phyloP scores from a whole-genome alignment of 2,113 vertebrate genomes.

The Xenotilapia leptura region DNA sequence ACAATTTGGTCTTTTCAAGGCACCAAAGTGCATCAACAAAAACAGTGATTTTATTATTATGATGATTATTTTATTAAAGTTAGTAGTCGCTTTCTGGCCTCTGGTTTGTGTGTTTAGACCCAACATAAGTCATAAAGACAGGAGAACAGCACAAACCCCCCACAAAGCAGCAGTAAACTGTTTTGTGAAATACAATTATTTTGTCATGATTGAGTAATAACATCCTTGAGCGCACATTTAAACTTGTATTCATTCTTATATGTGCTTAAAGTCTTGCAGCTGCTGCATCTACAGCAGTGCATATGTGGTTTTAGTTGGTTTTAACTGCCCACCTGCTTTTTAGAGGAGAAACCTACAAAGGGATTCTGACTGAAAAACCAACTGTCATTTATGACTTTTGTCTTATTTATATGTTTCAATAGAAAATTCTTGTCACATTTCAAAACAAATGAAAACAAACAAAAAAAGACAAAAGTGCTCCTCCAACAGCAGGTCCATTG shows the following conservation, averaged over 20 bases:
- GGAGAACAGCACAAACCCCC: neutral
- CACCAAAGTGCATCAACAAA: neutral
- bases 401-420: neutral
- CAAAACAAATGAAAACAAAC: neutral
- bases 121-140: accelerated
- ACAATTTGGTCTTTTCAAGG: neutral
- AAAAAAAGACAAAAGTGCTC: neutral
- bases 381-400: accelerated
- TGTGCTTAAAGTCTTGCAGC: neutral
- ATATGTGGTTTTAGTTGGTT: neutral
- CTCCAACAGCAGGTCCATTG: neutral
- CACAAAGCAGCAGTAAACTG: neutral
- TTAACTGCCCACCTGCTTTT: too few relatives aligned
- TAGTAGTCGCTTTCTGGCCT: accelerated
- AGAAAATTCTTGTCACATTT: neutral
- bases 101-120: neutral
- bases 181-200: neutral
- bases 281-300: neutral
- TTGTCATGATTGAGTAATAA: neutral
- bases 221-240: neutral
- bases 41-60: neutral
- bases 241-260: accelerated
- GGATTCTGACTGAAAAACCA: neutral
- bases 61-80: accelerated
- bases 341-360: neutral